A percentile compares a stretch with the other conserved stretches of the same genome.
These are phyloP conservation scores for Columba guinea DNA, from an alignment of 2,797 vertebrate species.

Conservation along the genomic window DNA sequence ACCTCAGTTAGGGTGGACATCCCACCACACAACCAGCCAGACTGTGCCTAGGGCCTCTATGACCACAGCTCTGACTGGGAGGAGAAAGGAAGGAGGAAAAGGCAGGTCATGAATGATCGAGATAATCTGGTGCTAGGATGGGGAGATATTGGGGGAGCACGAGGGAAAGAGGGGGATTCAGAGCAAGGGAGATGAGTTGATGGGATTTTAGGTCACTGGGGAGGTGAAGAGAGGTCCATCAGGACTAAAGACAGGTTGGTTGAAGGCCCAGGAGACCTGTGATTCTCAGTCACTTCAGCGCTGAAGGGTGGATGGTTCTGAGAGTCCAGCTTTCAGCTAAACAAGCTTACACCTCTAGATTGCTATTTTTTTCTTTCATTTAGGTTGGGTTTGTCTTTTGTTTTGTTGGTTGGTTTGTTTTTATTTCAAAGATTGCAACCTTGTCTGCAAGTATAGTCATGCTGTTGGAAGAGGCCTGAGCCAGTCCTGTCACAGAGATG, in stretches of 20 bases:
- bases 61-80: not conserved
- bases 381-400: not conserved
- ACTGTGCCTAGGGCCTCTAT: not conserved
- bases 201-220: not conserved
- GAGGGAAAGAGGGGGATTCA: not conserved
- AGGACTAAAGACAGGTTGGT: not conserved
- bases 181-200: not conserved
- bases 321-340: not conserved
- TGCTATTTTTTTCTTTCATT: not conserved
- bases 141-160: not conserved
- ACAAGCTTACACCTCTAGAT: not conserved
- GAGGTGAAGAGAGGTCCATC: not conserved
- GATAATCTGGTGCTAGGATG: not conserved
- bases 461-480: not conserved
- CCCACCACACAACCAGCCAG: not conserved
- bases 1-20: not conserved
- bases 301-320: not conserved
- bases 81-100: not conserved
- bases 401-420: accelerated
- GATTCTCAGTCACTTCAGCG: accelerated
- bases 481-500: not conserved
- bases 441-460: not conserved
- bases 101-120: accelerated
- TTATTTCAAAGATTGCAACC: not conserved
- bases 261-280: not conserved